A percentile compares a stretch with the other conserved stretches of the same genome.
Evolutionary conservation across 2,888 invertebrate genomes (phyloP).

Genomic region (Escarpia spicata): DNA sequence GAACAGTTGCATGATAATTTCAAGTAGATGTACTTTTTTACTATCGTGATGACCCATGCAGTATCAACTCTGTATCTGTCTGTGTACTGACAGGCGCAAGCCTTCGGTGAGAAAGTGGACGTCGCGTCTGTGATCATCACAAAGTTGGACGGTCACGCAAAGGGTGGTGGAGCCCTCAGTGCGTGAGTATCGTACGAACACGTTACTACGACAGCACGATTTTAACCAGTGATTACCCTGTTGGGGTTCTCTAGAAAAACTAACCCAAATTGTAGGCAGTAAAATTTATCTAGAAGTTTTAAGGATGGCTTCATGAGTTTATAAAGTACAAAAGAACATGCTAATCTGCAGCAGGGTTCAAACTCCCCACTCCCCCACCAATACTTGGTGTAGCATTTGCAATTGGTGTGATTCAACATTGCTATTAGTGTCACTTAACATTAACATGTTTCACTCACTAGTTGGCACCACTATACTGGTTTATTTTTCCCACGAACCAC

Average conservation of each 20-base stretch:
- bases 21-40: neutral
- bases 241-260: neutral
- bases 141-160: slow-evolving; percentile 98
- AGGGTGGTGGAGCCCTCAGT: slow-evolving; percentile 98
- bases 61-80: neutral
- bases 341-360: no score
- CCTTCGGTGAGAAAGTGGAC: slow-evolving; percentile 98
- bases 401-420: no score
- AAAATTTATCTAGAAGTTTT: neutral
- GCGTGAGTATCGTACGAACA: slow-evolving; percentile 77
- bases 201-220: no score
- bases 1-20: neutral
- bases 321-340: neutral
- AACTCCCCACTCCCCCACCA: no score
- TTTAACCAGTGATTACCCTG: neutral
- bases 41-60: neutral
- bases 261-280: neutral
- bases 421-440: no score
- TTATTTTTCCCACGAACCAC: no score
- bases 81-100: slow-evolving; percentile 67
- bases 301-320: neutral
- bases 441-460: no score
- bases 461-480: no score
- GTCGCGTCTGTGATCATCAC: slow-evolving; percentile 99
- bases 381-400: no score